Evolutionary conservation across 2,888 invertebrate species (phyloP).

Genomic region (Quadroppia sp.): DNA sequence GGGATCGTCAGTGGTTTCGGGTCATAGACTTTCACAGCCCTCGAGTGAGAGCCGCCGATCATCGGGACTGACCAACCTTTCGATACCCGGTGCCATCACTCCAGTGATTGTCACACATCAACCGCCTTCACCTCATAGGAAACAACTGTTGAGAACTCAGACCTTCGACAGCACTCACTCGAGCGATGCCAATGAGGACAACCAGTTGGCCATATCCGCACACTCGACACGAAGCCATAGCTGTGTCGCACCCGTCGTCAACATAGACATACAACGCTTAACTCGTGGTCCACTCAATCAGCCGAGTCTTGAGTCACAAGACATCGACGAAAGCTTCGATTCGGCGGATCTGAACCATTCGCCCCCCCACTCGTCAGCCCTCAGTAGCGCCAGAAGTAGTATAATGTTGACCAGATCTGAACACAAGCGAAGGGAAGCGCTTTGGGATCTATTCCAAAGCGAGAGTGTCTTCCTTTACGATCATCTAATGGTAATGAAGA

Average conservation of each 20-base stretch:
- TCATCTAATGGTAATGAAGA: slow-evolving; percentile 62
- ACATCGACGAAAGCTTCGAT: slow-evolving; percentile 21
- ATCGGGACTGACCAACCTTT: slow-evolving; percentile 31
- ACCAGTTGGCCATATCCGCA: slow-evolving; percentile 24
- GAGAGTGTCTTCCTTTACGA: slow-evolving; percentile 62
- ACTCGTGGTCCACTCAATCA: slow-evolving; percentile 25
- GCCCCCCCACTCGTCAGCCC: slow-evolving; percentile 19
- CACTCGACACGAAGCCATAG: slow-evolving; percentile 38
- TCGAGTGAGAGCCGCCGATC: slow-evolving; percentile 41
- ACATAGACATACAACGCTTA: slow-evolving; percentile 28
- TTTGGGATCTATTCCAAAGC: slow-evolving; percentile 63
- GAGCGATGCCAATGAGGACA: slow-evolving; percentile 32
- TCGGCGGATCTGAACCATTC: slow-evolving; percentile 19
- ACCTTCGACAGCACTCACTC: slow-evolving; percentile 40
- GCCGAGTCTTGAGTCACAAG: slow-evolving; percentile 17
- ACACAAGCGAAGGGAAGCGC: slow-evolving; percentile 57
- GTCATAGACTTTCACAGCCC: slow-evolving; percentile 18
- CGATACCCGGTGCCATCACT: neutral
- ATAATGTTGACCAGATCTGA: slow-evolving; percentile 49
- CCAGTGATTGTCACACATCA: neutral
- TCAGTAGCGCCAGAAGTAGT: slow-evolving; percentile 42
- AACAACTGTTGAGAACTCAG: slow-evolving; percentile 38
- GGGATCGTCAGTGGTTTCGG: slow-evolving; percentile 28
- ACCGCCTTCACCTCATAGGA: neutral
- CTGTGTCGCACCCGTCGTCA: slow-evolving; percentile 33